These are phyloP conservation scores for Drosophila suboccidentalis DNA, from an alignment of 2,888 invertebrate genomes.

Conservation along the genomic window DNA sequence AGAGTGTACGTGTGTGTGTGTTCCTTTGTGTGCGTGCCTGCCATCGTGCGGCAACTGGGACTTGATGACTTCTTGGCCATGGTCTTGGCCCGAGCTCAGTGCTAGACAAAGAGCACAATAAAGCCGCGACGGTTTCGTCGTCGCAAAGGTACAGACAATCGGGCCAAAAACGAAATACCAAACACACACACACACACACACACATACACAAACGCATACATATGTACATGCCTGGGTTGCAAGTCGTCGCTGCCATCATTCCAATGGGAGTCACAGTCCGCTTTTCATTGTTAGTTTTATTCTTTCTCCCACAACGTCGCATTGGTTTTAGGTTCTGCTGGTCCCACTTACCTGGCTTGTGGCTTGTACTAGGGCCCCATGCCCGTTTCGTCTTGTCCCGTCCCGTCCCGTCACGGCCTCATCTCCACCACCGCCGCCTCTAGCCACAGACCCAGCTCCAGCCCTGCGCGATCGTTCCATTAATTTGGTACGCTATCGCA, in stretches of 20 bases:
- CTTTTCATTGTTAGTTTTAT: conserved; percentile 78
- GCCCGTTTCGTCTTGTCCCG: conserved; percentile 15
- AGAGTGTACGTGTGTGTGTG: conserved; percentile 6
- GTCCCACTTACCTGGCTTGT: conserved; percentile 56
- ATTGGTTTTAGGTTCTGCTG: conserved; percentile 65
- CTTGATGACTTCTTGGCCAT: conserved; percentile 59
- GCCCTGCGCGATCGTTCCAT: conserved; percentile 70
- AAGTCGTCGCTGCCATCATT: conserved; percentile 61
- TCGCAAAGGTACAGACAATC: conserved; percentile 72
- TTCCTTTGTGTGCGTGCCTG: conserved; percentile 37
- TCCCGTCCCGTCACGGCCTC: conserved; percentile 1
- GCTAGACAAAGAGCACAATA: conserved; percentile 78
- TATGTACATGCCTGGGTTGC: conserved; percentile 45
- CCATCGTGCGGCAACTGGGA: conserved; percentile 52
- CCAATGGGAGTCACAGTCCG: conserved; percentile 72
- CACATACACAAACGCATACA: conserved; percentile 25
- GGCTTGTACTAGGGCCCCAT: conserved; percentile 41
- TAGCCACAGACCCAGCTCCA: conserved; percentile 31
- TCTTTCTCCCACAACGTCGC: conserved; percentile 77
- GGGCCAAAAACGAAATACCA: conserved; percentile 67
- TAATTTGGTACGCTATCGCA: conserved; percentile 79
- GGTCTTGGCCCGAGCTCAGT: conserved; percentile 36
- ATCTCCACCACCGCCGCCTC: conserved; percentile 13
- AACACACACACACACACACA: conserved; percentile 33
- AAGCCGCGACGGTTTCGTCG: conserved; percentile 47